phyloP scores from a whole-genome alignment of 2,797 vertebrate species.

The Pyrrhura leucotis region DNA sequence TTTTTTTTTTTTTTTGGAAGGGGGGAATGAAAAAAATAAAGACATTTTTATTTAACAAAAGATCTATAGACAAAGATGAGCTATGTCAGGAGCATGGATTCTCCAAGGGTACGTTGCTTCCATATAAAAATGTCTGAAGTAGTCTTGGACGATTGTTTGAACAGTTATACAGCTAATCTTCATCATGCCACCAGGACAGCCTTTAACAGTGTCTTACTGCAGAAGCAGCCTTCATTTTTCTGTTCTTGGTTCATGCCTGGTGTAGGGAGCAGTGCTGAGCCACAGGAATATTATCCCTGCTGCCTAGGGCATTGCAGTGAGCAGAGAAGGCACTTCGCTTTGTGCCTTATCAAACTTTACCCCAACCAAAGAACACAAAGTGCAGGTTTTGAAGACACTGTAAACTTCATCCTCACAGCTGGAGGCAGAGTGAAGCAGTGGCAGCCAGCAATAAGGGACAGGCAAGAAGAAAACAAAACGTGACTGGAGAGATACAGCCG shows the following conservation, averaged over 20 bases:
- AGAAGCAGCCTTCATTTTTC: neutral
- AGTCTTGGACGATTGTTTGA: neutral
- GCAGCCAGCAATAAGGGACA: constrained; percentile 7
- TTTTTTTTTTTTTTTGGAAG: neutral
- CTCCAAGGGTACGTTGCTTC: neutral
- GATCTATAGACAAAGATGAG: neutral
- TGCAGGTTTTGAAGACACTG: constrained; percentile 33
- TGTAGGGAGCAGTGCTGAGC: neutral
- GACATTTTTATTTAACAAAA: neutral
- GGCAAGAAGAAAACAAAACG: constrained; percentile 20
- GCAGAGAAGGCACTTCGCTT: neutral
- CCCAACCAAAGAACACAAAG: constrained; percentile 35
- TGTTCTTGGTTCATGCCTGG: neutral
- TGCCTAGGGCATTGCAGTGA: neutral
- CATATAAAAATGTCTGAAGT: neutral
- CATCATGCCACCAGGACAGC: neutral
- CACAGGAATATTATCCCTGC: neutral
- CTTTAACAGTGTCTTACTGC: neutral
- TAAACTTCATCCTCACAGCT: constrained; percentile 55
- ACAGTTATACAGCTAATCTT: neutral
- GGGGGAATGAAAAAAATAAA: neutral
- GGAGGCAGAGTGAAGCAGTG: neutral
- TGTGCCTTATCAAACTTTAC: neutral
- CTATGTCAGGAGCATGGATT: neutral
- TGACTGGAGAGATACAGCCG: neutral